Evolutionary conservation across 2,888 invertebrate genomes (phyloP).

Genomic region (Sesamia inferens): DNA sequence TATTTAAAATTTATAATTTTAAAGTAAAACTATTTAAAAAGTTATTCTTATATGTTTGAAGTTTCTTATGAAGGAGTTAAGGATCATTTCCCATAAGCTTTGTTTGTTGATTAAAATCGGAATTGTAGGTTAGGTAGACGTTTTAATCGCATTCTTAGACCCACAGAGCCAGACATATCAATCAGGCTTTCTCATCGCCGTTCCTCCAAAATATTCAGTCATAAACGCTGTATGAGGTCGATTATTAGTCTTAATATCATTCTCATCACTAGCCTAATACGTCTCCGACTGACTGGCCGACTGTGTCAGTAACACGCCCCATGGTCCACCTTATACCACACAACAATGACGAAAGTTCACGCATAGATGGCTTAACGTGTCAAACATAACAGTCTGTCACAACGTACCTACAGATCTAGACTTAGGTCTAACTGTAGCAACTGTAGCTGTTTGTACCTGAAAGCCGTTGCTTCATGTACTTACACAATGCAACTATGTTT

Average conservation of each 20-base stretch:
- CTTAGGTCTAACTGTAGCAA: constrained; percentile 29
- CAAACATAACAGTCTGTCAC: constrained; percentile 67
- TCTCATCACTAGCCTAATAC: background rate
- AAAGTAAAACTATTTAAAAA: too few relatives aligned
- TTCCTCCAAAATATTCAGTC: too few relatives aligned
- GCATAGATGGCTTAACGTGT: constrained; percentile 80
- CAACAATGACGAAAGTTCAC: constrained; percentile 70
- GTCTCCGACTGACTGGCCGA: background rate
- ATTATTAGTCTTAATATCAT: background rate
- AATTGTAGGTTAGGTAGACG: too few relatives aligned
- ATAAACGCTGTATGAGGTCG: too few relatives aligned
- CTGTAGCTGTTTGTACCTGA: constrained; percentile 27
- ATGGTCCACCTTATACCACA: constrained; percentile 23
- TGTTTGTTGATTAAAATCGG: too few relatives aligned
- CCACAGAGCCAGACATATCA: background rate
- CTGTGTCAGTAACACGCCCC: background rate
- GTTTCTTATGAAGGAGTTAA: too few relatives aligned
- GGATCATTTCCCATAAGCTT: too few relatives aligned
- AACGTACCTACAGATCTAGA: constrained; percentile 52
- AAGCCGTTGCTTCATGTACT: constrained; percentile 20
- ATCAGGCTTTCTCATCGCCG: background rate
- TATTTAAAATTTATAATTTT: too few relatives aligned
- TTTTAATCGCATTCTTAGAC: background rate
- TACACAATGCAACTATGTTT: constrained; percentile 16
- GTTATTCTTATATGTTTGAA: too few relatives aligned